phyloP scores from a whole-genome alignment of 2,888 invertebrate genomes.

The Macrosiphum euphorbiae region DNA sequence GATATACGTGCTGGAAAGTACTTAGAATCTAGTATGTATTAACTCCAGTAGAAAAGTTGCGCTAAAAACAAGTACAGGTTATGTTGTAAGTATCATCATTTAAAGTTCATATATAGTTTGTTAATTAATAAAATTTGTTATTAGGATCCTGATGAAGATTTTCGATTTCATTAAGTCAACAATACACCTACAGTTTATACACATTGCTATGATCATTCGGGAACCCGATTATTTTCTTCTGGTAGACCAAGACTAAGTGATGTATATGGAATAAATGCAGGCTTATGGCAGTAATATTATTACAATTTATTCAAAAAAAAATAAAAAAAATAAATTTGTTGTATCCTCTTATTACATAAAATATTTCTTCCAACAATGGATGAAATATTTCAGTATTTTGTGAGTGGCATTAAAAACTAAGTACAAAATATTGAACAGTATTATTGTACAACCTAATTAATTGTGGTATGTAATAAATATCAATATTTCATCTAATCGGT shows the following conservation, averaged over 20 bases:
- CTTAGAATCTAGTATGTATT: slow-evolving; percentile 89
- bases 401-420: background rate
- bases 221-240: slow-evolving; percentile 92
- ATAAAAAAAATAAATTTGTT: background rate
- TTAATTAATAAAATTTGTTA: background rate
- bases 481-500: slow-evolving; percentile 5
- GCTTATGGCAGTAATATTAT: slow-evolving; percentile 81
- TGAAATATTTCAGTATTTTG: slow-evolving; percentile 30
- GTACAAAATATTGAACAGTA: background rate
- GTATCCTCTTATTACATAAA: slow-evolving; percentile 7
- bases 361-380: background rate
- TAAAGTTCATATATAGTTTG: slow-evolving; percentile 23
- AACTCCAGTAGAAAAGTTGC: slow-evolving; percentile 90
- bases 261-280: slow-evolving; percentile 93
- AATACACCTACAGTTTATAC: slow-evolving; percentile 96
- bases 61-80: slow-evolving; percentile 88
- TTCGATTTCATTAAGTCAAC: slow-evolving; percentile 79
- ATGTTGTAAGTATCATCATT: slow-evolving; percentile 74
- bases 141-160: slow-evolving; percentile 87
- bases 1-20: slow-evolving; percentile 93
- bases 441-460: background rate
- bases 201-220: slow-evolving; percentile 93
- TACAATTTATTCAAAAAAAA: background rate
- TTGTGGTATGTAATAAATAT: background rate
- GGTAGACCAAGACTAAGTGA: slow-evolving; percentile 95